Evolutionary conservation across 1,140 invertebrate genomes (phyloP).

Genomic region (Saxidomus purpurata): DNA sequence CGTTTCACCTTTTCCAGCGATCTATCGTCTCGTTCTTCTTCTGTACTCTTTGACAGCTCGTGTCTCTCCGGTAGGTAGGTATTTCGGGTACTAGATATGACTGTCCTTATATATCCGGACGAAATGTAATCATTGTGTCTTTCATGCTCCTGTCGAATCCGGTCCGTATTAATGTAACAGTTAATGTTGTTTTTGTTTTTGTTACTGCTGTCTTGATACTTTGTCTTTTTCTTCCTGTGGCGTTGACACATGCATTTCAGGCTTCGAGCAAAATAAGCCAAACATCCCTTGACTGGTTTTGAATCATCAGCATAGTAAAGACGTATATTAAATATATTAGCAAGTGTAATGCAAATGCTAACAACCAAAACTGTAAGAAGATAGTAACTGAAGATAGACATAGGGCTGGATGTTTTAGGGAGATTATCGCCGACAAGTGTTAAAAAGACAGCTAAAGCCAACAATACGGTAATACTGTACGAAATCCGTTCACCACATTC

Average conservation of each 20-base stretch:
- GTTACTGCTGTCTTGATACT: no score
- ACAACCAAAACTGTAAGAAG: no score
- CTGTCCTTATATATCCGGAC: background rate
- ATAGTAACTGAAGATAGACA: no score
- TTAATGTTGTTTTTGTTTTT: no score
- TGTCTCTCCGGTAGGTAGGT: background rate
- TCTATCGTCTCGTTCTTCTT: background rate
- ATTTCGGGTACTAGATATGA: background rate
- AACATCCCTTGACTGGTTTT: background rate
- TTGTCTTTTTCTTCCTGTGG: background rate
- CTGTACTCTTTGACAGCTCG: background rate
- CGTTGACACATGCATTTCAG: background rate
- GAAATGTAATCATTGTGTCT: background rate
- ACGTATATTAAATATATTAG: slow-evolving; percentile 35
- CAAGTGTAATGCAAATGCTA: slow-evolving; percentile 27
- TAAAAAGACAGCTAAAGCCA: no score
- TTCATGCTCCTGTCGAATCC: background rate
- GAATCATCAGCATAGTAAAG: no score
- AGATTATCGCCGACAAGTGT: no score
- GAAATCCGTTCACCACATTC: no score
- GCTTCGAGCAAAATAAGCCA: background rate
- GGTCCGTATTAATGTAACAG: no score
- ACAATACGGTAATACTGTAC: no score
- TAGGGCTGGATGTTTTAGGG: no score
- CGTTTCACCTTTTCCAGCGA: background rate